phyloP scores from a whole-genome alignment of 2,113 vertebrate species.

The Sminthopsis crassicaudata region DNA sequence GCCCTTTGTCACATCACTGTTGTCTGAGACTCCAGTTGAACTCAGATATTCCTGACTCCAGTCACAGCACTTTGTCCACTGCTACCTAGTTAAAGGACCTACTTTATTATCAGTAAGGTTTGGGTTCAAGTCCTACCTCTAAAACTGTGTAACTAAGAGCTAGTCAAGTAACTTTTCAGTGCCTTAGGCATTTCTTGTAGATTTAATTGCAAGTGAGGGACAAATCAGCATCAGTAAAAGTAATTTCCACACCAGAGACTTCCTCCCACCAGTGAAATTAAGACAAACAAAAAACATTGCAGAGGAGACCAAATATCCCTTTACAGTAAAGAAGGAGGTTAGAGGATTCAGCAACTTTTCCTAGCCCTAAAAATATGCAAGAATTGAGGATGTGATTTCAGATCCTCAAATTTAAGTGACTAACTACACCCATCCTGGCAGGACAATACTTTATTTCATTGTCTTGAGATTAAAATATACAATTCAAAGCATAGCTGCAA shows the following conservation, averaged over 20 bases:
- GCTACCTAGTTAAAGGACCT: background rate
- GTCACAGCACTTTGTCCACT: background rate
- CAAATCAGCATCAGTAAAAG: background rate
- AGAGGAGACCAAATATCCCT: background rate
- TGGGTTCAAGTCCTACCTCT: background rate
- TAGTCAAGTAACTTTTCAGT: background rate
- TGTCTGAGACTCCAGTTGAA: background rate
- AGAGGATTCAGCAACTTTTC: background rate
- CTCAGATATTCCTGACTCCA: background rate
- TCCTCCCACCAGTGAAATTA: background rate
- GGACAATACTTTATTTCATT: rapidly evolving
- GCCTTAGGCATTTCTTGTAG: background rate
- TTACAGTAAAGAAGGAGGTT: background rate
- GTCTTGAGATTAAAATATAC: background rate
- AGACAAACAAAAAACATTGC: background rate
- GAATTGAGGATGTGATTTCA: background rate
- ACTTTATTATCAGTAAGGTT: background rate
- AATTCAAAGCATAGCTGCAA: background rate
- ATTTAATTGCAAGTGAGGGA: background rate
- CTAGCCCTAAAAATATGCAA: background rate
- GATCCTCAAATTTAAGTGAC: rapidly evolving
- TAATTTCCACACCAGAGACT: background rate
- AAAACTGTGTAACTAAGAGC: background rate
- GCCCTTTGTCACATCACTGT: background rate
- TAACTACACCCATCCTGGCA: background rate